Conservation (phyloP, 2,797 vertebrate genomes). For the Microtus obscurus region DNA sequence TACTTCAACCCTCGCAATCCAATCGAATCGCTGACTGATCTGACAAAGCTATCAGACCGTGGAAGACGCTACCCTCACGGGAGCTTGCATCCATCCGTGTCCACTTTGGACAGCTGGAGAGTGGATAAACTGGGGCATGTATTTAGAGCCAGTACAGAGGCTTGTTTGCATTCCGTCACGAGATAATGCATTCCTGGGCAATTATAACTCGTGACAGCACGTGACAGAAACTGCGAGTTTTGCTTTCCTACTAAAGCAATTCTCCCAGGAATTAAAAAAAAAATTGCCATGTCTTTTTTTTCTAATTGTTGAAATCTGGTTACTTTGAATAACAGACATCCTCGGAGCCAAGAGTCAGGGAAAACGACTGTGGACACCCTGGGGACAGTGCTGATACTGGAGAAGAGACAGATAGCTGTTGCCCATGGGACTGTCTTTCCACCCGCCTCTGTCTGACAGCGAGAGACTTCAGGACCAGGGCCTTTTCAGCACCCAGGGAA, state of each 20-base stretch:
- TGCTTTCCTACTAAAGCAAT: conserved; percentile 47
- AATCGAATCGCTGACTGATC: not conserved
- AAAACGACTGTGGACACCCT: not conserved
- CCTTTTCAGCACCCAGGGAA: not conserved
- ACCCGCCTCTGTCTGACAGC: not conserved
- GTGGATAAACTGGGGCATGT: not conserved
- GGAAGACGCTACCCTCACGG: not conserved
- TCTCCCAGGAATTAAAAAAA: conserved; percentile 33
- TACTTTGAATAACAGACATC: not conserved
- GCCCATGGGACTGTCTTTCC: not conserved
- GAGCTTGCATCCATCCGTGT: not conserved
- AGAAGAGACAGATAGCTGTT: not conserved
- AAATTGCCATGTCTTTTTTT: not conserved
- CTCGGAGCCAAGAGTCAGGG: not conserved
- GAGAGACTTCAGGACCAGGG: not conserved
- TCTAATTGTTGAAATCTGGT: conserved; percentile 42
- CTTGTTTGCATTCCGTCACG: not conserved
- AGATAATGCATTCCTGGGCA: not conserved
- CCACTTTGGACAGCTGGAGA: conserved; percentile 40
- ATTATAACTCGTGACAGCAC: not conserved
- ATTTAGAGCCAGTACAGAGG: not conserved
- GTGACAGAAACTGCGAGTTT: not conserved
- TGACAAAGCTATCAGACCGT: not conserved
- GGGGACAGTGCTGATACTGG: not conserved
- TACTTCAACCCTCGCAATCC: not conserved